Percentiles rank a stretch among this genome's conserved stretches.
phyloP scores from a whole-genome alignment of 2,888 invertebrate genomes.

The Chaetoderma sp. region DNA sequence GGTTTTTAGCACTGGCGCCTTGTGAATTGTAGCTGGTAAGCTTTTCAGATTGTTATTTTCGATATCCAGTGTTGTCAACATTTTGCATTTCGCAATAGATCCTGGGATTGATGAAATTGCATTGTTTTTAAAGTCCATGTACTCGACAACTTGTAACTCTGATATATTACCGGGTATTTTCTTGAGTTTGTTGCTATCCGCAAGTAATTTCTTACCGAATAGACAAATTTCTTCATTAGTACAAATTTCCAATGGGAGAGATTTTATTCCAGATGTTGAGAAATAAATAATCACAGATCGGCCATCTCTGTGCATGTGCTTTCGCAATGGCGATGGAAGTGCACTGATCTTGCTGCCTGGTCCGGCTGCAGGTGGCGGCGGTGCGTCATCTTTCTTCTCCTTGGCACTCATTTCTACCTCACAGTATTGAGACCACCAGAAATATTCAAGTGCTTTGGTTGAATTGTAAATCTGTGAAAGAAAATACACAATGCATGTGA shows the following conservation, averaged over 20 bases:
- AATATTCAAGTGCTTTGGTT: no score
- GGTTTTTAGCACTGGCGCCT: slow-evolving; percentile 45
- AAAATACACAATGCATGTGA: no score
- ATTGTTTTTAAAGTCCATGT: slow-evolving; percentile 55
- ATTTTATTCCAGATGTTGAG: slow-evolving; percentile 50
- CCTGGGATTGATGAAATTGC: slow-evolving; percentile 48
- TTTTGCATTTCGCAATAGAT: slow-evolving; percentile 50
- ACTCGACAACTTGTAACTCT: slow-evolving; percentile 46
- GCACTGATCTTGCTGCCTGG: slow-evolving; percentile 66
- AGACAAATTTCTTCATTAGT: slow-evolving; percentile 55
- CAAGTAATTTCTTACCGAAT: slow-evolving; percentile 47
- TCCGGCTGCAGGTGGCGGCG: slow-evolving; percentile 61
- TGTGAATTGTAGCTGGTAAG: slow-evolving; percentile 54
- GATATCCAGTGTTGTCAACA: slow-evolving; percentile 41
- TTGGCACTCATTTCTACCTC: slow-evolving; percentile 26
- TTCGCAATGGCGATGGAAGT: slow-evolving; percentile 51
- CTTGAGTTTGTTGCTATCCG: slow-evolving; percentile 62
- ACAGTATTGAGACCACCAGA: no score
- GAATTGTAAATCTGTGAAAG: no score
- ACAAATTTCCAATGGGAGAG: slow-evolving; percentile 59
- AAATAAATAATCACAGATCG: slow-evolving; percentile 44
- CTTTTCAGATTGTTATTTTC: slow-evolving; percentile 49
- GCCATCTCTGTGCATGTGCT: slow-evolving; percentile 22
- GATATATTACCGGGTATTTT: slow-evolving; percentile 60
- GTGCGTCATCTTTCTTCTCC: slow-evolving; percentile 59